These are phyloP conservation scores for Procambarus virginalis DNA, from an alignment of 1,140 invertebrate genomes.

Conservation along the genomic window DNA sequence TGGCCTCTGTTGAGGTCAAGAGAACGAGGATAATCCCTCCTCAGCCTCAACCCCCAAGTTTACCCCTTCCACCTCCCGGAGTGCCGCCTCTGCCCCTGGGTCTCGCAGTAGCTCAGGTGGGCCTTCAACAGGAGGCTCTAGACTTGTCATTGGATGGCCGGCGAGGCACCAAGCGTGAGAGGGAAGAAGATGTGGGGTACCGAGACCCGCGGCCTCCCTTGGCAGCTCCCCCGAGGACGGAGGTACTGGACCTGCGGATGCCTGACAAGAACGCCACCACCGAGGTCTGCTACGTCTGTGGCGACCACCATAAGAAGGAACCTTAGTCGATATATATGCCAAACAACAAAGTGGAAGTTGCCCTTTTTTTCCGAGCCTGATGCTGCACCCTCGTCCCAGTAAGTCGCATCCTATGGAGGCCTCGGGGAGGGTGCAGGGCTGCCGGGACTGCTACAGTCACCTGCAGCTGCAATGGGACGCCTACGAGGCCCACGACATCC, in stretches of 20 bases:
- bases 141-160: constrained; percentile 65
- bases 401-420: constrained; percentile 89
- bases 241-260: constrained; percentile 91
- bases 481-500: constrained; percentile 80
- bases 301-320: constrained; percentile 87
- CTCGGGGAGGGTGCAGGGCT: constrained; percentile 82
- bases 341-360: constrained; percentile 75
- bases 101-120: constrained; percentile 76
- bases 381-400: constrained; percentile 86
- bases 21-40: constrained; percentile 41
- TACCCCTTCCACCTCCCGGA: constrained; percentile 56
- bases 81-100: constrained; percentile 52
- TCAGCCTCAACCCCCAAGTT: constrained; percentile 44
- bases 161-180: constrained; percentile 57
- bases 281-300: constrained; percentile 87
- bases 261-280: constrained; percentile 91
- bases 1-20: constrained; percentile 34
- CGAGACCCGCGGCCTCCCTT: not conserved
- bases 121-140: constrained; percentile 75
- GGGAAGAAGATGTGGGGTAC: constrained; percentile 41
- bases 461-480: constrained; percentile 87
- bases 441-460: constrained; percentile 86
- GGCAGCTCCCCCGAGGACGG: constrained; percentile 74
- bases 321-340: constrained; percentile 80
- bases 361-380: constrained; percentile 89